Percentiles rank a stretch among this genome's conserved stretches.
Evolutionary conservation across 2,888 invertebrate species (phyloP).

Genomic region (Brachyopa scutellaris): DNA sequence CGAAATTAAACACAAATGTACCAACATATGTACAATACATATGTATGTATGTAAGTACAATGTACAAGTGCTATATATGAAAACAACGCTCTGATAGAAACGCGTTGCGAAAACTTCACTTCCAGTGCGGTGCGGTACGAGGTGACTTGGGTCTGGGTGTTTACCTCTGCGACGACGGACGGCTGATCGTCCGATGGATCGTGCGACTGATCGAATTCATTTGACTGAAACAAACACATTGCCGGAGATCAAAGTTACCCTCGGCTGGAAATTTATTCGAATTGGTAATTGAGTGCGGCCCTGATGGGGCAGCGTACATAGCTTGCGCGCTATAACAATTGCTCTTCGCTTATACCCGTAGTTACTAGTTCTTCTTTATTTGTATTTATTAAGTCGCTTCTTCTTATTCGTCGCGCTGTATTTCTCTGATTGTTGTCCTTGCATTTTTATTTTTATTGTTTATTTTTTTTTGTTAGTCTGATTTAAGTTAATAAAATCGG

Average conservation of each 20-base stretch:
- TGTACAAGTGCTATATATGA: not conserved
- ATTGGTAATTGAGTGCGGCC: slow-evolving; percentile 61
- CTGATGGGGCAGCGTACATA: slow-evolving; percentile 56
- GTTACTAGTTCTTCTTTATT: not conserved
- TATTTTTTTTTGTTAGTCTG: no score
- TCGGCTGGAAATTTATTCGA: slow-evolving; percentile 67
- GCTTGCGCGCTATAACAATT: slow-evolving; percentile 20
- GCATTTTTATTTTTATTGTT: slow-evolving; percentile 20
- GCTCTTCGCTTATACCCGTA: slow-evolving; percentile 7
- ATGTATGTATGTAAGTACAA: no score
- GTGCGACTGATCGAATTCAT: slow-evolving; percentile 49
- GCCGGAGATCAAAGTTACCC: slow-evolving; percentile 68
- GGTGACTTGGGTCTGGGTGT: slow-evolving; percentile 40
- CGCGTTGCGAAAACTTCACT: slow-evolving; percentile 22
- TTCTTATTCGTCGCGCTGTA: not conserved
- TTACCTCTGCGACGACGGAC: slow-evolving; percentile 13
- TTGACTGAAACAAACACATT: slow-evolving; percentile 25
- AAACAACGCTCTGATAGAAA: slow-evolving; percentile 2
- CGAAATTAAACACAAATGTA: slow-evolving; percentile 8
- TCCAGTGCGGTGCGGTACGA: not conserved
- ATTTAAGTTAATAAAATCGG: slow-evolving; percentile 61
- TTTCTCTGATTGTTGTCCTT: slow-evolving; percentile 47
- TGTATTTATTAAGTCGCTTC: slow-evolving; percentile 12
- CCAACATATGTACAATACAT: not conserved
- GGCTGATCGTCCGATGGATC: slow-evolving; percentile 24